phyloP scores from a whole-genome alignment of 1,140 invertebrate genomes.

The Drosophila ananassae region DNA sequence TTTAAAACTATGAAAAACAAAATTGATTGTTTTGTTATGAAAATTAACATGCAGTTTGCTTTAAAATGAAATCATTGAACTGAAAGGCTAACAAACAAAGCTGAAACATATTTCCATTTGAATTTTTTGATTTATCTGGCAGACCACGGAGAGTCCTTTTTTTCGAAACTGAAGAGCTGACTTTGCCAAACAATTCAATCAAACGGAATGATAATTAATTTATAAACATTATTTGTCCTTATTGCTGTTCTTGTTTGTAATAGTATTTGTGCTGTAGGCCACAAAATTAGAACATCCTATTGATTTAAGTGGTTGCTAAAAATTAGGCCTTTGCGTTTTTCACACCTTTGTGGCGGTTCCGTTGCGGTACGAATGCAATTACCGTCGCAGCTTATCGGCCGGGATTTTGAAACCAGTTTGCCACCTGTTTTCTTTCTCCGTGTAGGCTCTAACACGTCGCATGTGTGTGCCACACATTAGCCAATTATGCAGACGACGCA shows the following conservation, averaged over 20 bases:
- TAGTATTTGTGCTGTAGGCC: neutral
- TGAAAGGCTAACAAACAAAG: neutral
- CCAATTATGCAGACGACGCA: constrained; percentile 46
- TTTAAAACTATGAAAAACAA: neutral
- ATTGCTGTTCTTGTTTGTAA: neutral
- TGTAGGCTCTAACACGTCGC: neutral
- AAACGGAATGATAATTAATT: neutral
- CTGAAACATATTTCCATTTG: neutral
- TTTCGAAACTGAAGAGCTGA: neutral
- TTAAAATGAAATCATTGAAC: neutral
- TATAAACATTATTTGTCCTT: neutral
- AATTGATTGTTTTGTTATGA: neutral
- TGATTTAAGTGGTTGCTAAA: constrained; percentile 6
- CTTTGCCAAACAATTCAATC: constrained; percentile 6
- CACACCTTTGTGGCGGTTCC: constrained; percentile 20
- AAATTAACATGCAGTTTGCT: neutral
- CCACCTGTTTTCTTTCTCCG: constrained; percentile 11
- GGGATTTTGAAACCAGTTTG: constrained; percentile 13
- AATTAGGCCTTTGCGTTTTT: constrained; percentile 14
- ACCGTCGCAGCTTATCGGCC: constrained; percentile 15
- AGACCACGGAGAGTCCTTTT: neutral
- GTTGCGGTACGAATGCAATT: constrained; percentile 15
- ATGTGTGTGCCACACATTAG: constrained; percentile 26
- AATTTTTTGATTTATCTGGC: neutral
- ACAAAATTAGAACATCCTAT: constrained; percentile 13